Percentiles rank a stretch among this genome's conserved stretches.
Conservation (phyloP, 1,140 invertebrate species). For the Drosophila kohkoa region DNA sequence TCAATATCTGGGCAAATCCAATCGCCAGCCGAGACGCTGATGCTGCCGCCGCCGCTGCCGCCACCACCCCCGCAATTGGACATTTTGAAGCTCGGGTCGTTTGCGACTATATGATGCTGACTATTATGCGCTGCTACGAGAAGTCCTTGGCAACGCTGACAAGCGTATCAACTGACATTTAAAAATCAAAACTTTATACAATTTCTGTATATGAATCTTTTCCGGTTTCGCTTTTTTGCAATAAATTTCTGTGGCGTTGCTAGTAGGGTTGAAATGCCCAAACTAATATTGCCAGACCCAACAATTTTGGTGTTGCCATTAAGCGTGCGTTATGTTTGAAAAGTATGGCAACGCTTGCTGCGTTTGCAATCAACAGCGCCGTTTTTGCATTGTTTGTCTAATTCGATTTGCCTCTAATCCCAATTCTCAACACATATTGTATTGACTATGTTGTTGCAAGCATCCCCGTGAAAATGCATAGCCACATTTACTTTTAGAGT, state of each 20-base stretch:
- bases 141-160: conserved; percentile 6
- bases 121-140: conserved; percentile 26
- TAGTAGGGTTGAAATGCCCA: conserved; percentile 52
- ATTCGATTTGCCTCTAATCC: neutral
- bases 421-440: neutral
- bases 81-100: conserved; percentile 49
- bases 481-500: conserved; percentile 75
- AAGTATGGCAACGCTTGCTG: conserved; percentile 17
- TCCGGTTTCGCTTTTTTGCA: conserved; percentile 46
- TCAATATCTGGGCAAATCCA: conserved; percentile 86
- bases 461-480: conserved; percentile 2
- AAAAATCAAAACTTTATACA: conserved; percentile 62
- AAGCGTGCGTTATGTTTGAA: neutral
- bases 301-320: conserved; percentile 11
- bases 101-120: conserved; percentile 2
- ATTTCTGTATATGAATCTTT: conserved; percentile 69
- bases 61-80: conserved; percentile 58
- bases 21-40: conserved; percentile 85
- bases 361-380: neutral
- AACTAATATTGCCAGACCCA: conserved; percentile 16
- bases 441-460: neutral
- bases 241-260: conserved; percentile 46
- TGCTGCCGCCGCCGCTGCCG: conserved; percentile 30
- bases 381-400: conserved; percentile 4
- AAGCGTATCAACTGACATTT: conserved; percentile 43